Evolutionary conservation across 2,797 vertebrate genomes (phyloP).

Genomic region (Argya squamiceps): DNA sequence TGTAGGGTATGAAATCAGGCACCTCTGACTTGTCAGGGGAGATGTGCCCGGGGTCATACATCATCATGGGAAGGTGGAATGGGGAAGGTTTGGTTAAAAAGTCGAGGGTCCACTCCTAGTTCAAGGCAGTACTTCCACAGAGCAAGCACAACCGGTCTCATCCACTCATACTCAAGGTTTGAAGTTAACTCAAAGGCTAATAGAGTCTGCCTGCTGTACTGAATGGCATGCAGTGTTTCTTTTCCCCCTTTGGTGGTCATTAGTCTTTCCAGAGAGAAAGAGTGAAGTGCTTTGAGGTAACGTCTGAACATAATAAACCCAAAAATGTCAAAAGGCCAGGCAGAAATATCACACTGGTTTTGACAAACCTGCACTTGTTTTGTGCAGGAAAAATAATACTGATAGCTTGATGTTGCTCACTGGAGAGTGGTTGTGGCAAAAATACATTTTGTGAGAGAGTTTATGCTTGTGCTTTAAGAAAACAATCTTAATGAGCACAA

Average conservation of each 20-base stretch:
- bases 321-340: slow-evolving; percentile 15
- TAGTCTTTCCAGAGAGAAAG: neutral
- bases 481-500: neutral
- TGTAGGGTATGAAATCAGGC: neutral
- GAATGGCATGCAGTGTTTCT: neutral
- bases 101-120: fast-evolving
- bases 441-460: neutral
- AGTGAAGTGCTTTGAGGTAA: neutral
- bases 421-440: neutral
- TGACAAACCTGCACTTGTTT: neutral
- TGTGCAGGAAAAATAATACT: neutral
- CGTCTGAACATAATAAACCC: neutral
- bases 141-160: neutral
- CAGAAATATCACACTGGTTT: neutral
- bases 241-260: neutral
- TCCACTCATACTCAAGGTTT: fast-evolving
- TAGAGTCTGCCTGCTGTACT: neutral
- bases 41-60: too few relatives aligned
- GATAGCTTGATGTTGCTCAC: neutral
- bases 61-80: neutral
- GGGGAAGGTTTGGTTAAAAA: neutral
- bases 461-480: neutral
- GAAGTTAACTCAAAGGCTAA: neutral
- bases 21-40: neutral
- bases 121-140: neutral